Base-by-base conservation (phyloP, 2,888 invertebrate species). In the Ormyrus rosae region DNA sequence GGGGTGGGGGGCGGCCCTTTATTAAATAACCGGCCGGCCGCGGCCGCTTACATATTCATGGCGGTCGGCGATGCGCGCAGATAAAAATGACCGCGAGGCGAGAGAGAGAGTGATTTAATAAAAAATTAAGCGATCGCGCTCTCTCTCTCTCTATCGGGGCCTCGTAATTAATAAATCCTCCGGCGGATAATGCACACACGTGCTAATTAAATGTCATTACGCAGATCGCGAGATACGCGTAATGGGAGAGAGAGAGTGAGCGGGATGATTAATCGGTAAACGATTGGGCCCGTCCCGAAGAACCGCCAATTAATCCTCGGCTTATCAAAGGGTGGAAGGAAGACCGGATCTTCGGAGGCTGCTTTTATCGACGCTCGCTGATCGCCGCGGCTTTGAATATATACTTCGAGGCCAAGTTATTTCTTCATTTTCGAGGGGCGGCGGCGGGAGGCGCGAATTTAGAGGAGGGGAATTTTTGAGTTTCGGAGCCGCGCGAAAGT, bases 121-220 rank as follows among this genome's bases (percentile, higher is more conserved):
- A 19, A 19, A 19, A 19, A 19, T 19, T 19, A 19, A 19, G 19
- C 19, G 19, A 19, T 19, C 19, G 19, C 19, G 19, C 19, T 1
- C 19, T 19, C 19, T 19, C 19, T 19, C 19, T 19, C 19, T 19
- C 19, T 19, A 1, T 19, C 19, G 9, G 50, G 72, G 9, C 19
- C 19, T 19, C 11, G 58, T 51, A 74, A 81, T 81, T 70, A 78
- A 78, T 81, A 81, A 81, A 78, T 78, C 50, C 63, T 63, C 46
- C n/a, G 64, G 51, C 53, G n/a, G 56, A 64, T 73, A 74, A 68
- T 61, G 70, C 78, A 50, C 74, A 67, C 69, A 67, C 71, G 78
- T 78, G 78, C 75, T 82, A 81, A 82, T 82, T 82, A 82, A 81
- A 78, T 82, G 80, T 82, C 81, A 82, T 80, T 82, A 81, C 51